Evolutionary conservation across 2,113 vertebrate species (phyloP).

Genomic region (Erythrocercus mccallii): DNA sequence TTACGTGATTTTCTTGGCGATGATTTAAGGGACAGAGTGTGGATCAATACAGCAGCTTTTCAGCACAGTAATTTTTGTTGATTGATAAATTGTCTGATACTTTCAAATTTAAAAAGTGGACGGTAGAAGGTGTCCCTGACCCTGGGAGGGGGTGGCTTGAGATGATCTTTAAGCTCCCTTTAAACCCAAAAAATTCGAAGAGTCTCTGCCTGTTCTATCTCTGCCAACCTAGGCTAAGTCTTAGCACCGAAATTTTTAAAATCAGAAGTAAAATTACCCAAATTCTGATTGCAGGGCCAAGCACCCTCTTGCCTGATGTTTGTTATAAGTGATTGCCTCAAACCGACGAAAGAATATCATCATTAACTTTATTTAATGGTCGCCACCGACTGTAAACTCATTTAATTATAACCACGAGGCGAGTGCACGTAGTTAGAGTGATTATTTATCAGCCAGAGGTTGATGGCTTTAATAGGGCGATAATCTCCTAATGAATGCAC

Average conservation of each 20-base stretch:
- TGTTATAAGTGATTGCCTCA: neutral
- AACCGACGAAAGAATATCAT: neutral
- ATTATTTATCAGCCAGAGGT: conserved; percentile 49
- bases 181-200: neutral
- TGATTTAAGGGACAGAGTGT: neutral
- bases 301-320: neutral
- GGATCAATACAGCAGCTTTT: neutral
- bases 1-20: neutral
- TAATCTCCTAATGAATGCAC: conserved; percentile 17
- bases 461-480: conserved; percentile 28
- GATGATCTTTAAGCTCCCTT: neutral
- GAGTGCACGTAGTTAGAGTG: neutral
- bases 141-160: neutral
- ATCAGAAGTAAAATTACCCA: neutral
- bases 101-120: neutral
- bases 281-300: neutral
- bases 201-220: neutral
- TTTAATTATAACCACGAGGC: conserved; percentile 30
- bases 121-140: neutral
- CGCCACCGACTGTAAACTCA: neutral
- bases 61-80: neutral
- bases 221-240: neutral
- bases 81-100: neutral
- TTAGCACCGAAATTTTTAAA: neutral
- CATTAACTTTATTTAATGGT: neutral